These are phyloP conservation scores for Neolamprologus hecqui DNA, from an alignment of 2,113 vertebrate genomes.

Conservation along the genomic window DNA sequence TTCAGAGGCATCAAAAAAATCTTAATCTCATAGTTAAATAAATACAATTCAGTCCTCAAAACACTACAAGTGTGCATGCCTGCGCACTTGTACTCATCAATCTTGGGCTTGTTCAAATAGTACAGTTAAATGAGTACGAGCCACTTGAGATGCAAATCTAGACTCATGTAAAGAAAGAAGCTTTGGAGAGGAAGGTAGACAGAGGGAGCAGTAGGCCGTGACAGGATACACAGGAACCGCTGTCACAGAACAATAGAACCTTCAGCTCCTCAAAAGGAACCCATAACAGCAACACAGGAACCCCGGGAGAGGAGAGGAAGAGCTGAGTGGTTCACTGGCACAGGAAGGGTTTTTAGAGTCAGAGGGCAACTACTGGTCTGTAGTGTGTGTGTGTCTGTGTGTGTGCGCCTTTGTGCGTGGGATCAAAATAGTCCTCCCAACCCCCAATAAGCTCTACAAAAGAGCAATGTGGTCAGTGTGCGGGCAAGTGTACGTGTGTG, in stretches of 20 bases:
- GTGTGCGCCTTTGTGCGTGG: neutral
- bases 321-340: slow-evolving; percentile 37
- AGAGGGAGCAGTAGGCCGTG: slow-evolving; percentile 35
- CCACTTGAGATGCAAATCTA: slow-evolving; percentile 18
- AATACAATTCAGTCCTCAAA: neutral
- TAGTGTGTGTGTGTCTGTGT: neutral
- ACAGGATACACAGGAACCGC: slow-evolving; percentile 53
- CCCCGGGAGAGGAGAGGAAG: slow-evolving; percentile 14
- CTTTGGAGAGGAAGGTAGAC: slow-evolving; percentile 2
- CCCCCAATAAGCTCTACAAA: slow-evolving; percentile 16
- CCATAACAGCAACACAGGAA: slow-evolving; percentile 71
- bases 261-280: slow-evolving; percentile 55
- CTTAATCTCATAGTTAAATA: neutral
- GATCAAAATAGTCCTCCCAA: neutral
- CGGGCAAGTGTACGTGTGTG: neutral
- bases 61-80: neutral
- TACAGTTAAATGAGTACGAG: slow-evolving; percentile 8
- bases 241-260: slow-evolving; percentile 56
- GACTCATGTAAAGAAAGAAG: neutral
- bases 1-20: neutral
- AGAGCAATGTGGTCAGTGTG: slow-evolving; percentile 1
- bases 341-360: slow-evolving; percentile 45
- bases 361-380: slow-evolving; percentile 28
- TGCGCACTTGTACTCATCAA: neutral
- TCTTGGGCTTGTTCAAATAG: neutral